Evolutionary conservation across 2,797 vertebrate genomes (phyloP).

Genomic region (Cottoperca gobio): DNA sequence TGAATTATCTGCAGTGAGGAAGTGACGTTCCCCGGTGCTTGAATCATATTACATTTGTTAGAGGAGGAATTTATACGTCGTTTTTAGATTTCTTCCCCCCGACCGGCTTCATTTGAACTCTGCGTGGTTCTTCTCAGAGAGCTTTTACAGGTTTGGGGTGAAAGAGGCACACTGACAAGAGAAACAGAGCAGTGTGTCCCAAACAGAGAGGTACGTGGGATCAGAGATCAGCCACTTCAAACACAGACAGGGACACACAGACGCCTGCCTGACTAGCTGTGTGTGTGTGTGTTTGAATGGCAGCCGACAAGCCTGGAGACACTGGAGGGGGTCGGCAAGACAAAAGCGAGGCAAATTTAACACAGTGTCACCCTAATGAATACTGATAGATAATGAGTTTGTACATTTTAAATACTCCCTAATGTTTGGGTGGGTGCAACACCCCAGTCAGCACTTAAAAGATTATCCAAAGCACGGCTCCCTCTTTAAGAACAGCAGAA

Average conservation of each 20-base stretch:
- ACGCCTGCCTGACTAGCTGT: conserved; percentile 67
- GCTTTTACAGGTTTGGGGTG: conserved; percentile 9
- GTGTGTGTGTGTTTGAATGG: conserved; percentile 60
- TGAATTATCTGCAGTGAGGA: conserved; percentile 47
- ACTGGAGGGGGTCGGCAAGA: neutral
- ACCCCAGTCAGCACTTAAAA: conserved; percentile 18
- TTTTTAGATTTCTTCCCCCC: conserved; percentile 13
- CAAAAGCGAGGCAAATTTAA: conserved; percentile 30
- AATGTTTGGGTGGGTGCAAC: conserved; percentile 5
- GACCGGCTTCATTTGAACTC: conserved; percentile 15
- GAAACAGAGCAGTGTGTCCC: conserved; percentile 61
- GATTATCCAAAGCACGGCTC: conserved; percentile 3
- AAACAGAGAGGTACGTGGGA: conserved; percentile 66
- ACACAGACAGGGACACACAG: conserved; percentile 82
- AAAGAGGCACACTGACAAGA: conserved; percentile 26
- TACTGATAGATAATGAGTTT: conserved; percentile 3
- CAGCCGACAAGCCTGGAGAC: conserved; percentile 51
- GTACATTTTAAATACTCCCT: conserved; percentile 20
- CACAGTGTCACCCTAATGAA: conserved; percentile 24
- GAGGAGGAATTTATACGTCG: neutral
- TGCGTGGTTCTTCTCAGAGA: conserved; percentile 1
- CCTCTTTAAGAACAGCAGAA: conserved; percentile 18
- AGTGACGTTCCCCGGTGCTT: conserved; percentile 2
- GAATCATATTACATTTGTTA: conserved; percentile 9
- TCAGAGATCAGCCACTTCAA: conserved; percentile 87